A percentile compares a stretch with the other conserved stretches of the same genome.
These are phyloP conservation scores for Oplegnathus fasciatus DNA, from an alignment of 2,113 vertebrate species.

Conservation along the genomic window DNA sequence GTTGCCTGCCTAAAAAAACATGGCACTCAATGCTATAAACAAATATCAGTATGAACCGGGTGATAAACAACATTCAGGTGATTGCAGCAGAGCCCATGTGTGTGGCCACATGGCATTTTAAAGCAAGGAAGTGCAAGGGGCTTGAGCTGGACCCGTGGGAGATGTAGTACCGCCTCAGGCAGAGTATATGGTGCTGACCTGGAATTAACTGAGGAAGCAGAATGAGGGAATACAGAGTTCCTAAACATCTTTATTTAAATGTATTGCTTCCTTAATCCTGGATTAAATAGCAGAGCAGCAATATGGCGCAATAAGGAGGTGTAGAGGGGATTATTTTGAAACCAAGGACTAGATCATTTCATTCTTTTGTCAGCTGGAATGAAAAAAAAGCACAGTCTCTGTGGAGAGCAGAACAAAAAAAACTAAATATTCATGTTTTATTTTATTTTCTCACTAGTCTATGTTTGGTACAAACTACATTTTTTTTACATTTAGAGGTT, in stretches of 20 bases:
- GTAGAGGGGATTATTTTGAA: conserved; percentile 53
- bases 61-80: conserved; percentile 38
- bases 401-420: conserved; percentile 24
- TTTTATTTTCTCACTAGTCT: conserved; percentile 18
- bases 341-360: conserved; percentile 40
- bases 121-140: conserved; percentile 17
- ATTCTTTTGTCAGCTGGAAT: conserved; percentile 39
- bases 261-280: conserved; percentile 55
- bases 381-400: conserved; percentile 4
- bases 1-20: conserved; percentile 50
- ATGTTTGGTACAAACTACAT: conserved; percentile 10
- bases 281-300: conserved; percentile 57
- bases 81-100: conserved; percentile 30
- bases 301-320: conserved; percentile 39
- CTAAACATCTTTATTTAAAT: conserved; percentile 63
- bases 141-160: conserved; percentile 41
- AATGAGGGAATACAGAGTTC: conserved; percentile 46
- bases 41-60: conserved; percentile 37
- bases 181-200: conserved; percentile 37
- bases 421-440: conserved; percentile 29
- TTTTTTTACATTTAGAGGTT: conserved; percentile 12
- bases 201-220: conserved; percentile 45
- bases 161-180: conserved; percentile 37
- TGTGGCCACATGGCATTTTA: conserved; percentile 39
- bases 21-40: conserved; percentile 23